Conservation (phyloP, 64 coral and sea anemone species). For the Anthopleura sola region DNA sequence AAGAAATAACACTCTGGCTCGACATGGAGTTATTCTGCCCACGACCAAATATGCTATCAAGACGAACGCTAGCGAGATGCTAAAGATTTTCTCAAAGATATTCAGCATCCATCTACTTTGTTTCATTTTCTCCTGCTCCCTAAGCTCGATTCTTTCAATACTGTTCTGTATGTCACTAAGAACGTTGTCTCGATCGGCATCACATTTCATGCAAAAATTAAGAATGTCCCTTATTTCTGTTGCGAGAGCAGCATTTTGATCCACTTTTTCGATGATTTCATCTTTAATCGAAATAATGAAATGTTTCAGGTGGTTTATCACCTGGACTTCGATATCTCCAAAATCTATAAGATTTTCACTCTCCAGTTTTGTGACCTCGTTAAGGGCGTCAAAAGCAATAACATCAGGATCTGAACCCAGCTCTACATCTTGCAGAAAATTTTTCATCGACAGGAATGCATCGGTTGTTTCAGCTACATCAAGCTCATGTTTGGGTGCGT, state of each 20-base stretch:
- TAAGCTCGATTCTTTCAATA: neutral
- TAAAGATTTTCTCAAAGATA: neutral
- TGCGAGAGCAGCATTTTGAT: neutral
- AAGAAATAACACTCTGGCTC: neutral
- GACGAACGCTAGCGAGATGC: neutral
- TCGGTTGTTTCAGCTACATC: neutral
- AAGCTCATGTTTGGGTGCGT: constrained; percentile 26
- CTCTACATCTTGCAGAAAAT: constrained; percentile 29
- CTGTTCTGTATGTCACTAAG: neutral
- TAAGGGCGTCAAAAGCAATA: neutral
- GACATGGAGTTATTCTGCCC: neutral
- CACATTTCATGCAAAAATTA: neutral
- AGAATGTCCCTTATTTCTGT: neutral
- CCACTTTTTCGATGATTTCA: neutral
- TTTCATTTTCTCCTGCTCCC: neutral
- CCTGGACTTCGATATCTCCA: constrained; percentile 26
- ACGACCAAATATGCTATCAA: neutral
- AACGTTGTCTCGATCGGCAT: neutral
- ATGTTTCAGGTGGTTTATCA: neutral
- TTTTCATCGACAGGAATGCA: constrained; percentile 31
- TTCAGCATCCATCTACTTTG: neutral
- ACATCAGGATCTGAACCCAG: constrained; percentile 19
- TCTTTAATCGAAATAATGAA: neutral
- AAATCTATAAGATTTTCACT: neutral
- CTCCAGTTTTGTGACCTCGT: neutral